Base-by-base conservation (phyloP, 2,888 invertebrate genomes). In the Oscheius onirici region DNA sequence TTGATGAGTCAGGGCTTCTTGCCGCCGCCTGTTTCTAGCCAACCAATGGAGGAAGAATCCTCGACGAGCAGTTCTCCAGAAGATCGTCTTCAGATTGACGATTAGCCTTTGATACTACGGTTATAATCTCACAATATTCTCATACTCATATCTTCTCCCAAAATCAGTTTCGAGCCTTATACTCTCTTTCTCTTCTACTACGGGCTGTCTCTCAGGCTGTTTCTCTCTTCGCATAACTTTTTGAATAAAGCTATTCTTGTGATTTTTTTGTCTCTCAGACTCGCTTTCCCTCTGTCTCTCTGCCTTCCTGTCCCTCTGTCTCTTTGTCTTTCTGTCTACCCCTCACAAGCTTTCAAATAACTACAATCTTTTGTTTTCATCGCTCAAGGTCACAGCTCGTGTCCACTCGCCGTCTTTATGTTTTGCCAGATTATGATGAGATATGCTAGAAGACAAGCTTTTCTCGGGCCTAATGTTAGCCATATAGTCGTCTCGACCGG, bases 171-270 rank as follows among this genome's bases (percentile, higher is more conserved):
- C 46, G 26, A 46, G 49, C 63, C 63, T 63, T 49, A 49, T n/a
- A 24, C 49, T n/a, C 26, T 26, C 26, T 55, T n/a, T 46, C 49
- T n/a, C 26, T 26, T 49, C 24, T n/a, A 11, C 54, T 24, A 60
- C 60, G 60, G 60, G 60, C 41, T 24, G n/a, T 60, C n/a, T 58
- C 58, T 58, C 58, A 58, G 58, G 58, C 46, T 20, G n/a, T 55
- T 26, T 55, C 34, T 20, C n/a, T 17, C 54, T 28, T 55, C 20
- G 44, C 44, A 44, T 60, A 63, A 63, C 26, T 49, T n/a, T 26
- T 63, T 24, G 20, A 22, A 22, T 52, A 34, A 34, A 34, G 34
- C 3, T 34, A 34, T 6, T 34, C 34, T 34, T 34, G 3, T 34
- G 34, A 0, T 34, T n/a, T n/a, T n/a, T n/a, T n/a, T n/a, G n/a